Conservation (phyloP, 2,888 invertebrate species). For the Xestia ashworthii region DNA sequence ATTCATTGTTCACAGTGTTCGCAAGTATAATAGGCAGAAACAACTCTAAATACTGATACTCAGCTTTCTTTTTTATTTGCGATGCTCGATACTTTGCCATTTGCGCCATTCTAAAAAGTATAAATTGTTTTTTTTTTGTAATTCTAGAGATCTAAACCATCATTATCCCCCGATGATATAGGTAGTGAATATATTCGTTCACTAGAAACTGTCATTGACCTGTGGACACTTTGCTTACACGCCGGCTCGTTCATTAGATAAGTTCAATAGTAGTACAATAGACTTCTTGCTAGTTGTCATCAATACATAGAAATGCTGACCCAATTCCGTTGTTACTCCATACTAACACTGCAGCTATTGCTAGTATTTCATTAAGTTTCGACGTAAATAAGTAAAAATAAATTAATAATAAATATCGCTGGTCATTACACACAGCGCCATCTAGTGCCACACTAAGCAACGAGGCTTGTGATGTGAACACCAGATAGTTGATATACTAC, state of each 20-base stretch:
- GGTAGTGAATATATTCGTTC: background rate
- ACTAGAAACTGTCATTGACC: background rate
- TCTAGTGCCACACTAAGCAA: too few species aligned
- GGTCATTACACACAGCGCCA: too few species aligned
- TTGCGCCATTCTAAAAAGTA: conserved; percentile 65
- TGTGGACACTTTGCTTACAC: background rate
- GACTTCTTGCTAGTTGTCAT: conserved; percentile 2
- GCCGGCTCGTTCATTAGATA: background rate
- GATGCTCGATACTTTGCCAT: conserved; percentile 46
- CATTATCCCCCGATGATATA: background rate
- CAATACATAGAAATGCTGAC: conserved; percentile 18
- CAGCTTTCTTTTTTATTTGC: conserved; percentile 35
- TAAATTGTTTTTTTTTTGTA: background rate
- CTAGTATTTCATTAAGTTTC: background rate
- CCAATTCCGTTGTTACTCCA: conserved; percentile 14
- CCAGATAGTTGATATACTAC: too few species aligned
- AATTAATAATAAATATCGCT: too few species aligned
- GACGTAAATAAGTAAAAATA: background rate
- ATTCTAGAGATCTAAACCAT: background rate
- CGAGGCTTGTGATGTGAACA: too few species aligned
- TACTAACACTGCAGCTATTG: background rate
- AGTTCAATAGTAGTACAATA: background rate
- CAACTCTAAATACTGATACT: background rate
- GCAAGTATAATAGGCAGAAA: conserved; percentile 52
- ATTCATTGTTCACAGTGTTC: conserved; percentile 48